These are phyloP conservation scores for Arothron firmamentum DNA, from an alignment of 2,113 vertebrate genomes.

Conservation along the genomic window DNA sequence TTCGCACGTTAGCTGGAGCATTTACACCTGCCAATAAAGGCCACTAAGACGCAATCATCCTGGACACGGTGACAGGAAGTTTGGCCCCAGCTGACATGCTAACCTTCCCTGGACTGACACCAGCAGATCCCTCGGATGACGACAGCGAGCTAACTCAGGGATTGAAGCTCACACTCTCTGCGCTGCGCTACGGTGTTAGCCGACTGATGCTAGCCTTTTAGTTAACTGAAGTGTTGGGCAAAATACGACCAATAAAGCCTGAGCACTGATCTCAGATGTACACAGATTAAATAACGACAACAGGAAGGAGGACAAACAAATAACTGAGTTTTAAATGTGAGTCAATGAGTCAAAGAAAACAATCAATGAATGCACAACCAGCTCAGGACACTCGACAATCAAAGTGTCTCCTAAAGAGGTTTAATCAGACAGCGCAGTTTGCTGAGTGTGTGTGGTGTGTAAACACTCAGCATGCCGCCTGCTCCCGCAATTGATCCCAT, in stretches of 20 bases:
- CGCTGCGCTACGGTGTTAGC: no score
- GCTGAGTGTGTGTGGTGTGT: slow-evolving; percentile 14
- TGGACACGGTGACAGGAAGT: neutral
- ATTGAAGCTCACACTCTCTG: no score
- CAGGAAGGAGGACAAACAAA: no score
- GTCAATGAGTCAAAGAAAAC: no score
- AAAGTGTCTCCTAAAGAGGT: slow-evolving; percentile 28
- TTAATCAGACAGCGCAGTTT: slow-evolving; percentile 17
- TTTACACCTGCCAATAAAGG: slow-evolving; percentile 6
- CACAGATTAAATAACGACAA: no score
- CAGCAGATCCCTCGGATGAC: slow-evolving; percentile 20
- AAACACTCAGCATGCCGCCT: slow-evolving; percentile 38
- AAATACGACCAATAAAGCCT: no score
- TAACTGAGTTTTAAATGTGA: no score
- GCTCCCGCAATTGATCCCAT: slow-evolving; percentile 54
- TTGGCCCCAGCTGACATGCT: slow-evolving; percentile 5
- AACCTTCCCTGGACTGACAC: slow-evolving; percentile 18
- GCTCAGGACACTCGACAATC: neutral
- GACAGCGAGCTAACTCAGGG: neutral
- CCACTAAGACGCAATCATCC: slow-evolving; percentile 12
- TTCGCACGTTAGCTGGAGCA: slow-evolving; percentile 1
- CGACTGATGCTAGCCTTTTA: no score
- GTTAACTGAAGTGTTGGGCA: no score
- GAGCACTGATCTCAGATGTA: no score
- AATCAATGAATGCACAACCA: no score